Percentiles rank a stretch among this genome's conserved stretches.
phyloP scores from a whole-genome alignment of 2,888 invertebrate species.

The Clepsis dumicolana region DNA sequence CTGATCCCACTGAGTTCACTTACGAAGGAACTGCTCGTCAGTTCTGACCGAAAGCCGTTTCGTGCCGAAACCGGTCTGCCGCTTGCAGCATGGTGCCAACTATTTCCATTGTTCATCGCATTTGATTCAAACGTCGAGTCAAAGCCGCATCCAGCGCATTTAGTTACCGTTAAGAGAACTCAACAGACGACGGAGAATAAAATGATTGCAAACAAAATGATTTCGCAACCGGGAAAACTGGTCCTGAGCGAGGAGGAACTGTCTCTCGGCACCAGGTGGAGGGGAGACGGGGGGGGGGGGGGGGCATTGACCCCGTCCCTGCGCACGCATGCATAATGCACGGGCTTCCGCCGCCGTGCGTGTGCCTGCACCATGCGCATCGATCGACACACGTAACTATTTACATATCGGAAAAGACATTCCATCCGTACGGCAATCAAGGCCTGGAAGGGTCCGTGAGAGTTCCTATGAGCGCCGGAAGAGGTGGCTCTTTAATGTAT shows the following conservation, averaged over 20 bases:
- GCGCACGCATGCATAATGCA: constrained; percentile 29
- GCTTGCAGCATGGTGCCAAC: background rate
- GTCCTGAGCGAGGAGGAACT: constrained; percentile 3
- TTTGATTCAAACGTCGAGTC: background rate
- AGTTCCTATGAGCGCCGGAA: background rate
- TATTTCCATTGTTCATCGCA: background rate
- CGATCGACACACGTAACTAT: background rate
- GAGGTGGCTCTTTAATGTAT: too few relatives aligned
- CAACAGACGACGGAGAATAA: background rate
- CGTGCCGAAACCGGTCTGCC: too few relatives aligned
- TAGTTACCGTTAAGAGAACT: too few relatives aligned
- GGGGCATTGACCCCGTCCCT: constrained; percentile 32
- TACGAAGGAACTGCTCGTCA: too few relatives aligned
- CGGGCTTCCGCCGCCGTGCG: constrained; percentile 27
- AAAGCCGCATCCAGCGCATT: background rate
- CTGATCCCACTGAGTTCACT: too few relatives aligned
- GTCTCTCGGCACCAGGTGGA: background rate
- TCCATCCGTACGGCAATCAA: background rate
- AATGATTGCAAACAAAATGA: background rate
- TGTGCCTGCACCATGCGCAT: background rate
- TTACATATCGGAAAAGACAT: background rate
- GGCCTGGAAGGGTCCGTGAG: background rate
- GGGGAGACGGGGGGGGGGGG: background rate
- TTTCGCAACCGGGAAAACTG: constrained; percentile 9
- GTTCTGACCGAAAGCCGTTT: too few relatives aligned